Base-by-base conservation (phyloP, 64 coral and sea anemone genomes). In the Platygyra sinensis region DNA sequence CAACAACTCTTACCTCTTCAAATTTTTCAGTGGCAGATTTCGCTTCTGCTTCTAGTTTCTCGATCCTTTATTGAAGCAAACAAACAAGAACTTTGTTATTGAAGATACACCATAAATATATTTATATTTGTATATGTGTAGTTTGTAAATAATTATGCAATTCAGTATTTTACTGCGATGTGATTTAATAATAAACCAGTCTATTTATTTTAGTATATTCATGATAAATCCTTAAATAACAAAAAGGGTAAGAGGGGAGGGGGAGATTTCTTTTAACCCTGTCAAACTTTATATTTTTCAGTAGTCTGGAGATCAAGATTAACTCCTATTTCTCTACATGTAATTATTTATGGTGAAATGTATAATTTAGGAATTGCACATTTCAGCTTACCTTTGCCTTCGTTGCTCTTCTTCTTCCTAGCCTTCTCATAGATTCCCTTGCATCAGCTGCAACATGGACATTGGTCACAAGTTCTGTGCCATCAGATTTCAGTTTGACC, bases 21-120 rank as follows among this genome's bases (percentile, higher is more conserved):
- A 98, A 98, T 73, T 95, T 98, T 86, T 98, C 96, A 55, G 83
- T 87, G 52, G 96, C 96, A 84, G 96, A 92, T 33, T 98, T 98
- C n/a, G 86, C 85, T 20, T 98, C 96, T 1, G 90, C 94, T 77
- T 98, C 96, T 51, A 98, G 94, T 62, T 98, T 98, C 46, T 98
- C 96, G 80, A 84, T 93, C 60, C 96, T 98, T 38, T 17, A 78
- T 92, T 49, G 79, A 82, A 67, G 39, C 10, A 63, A 20, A 87
- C 10, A 69, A 69, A 69, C 10, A 69, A 11, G 10, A 25, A n/a
- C 10, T 24, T 25, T 69, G 22, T 6, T 24, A 69, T 57, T 46
- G 4, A 19, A 65, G 24, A 8, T 19, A 4, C 62, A 22, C 24
- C 62, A 65, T 8, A 22, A 65, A 18, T n/a, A 65, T 65, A 18